Evolutionary conservation across 2,113 vertebrate species (phyloP).

Genomic region (Platysteira castanea): DNA sequence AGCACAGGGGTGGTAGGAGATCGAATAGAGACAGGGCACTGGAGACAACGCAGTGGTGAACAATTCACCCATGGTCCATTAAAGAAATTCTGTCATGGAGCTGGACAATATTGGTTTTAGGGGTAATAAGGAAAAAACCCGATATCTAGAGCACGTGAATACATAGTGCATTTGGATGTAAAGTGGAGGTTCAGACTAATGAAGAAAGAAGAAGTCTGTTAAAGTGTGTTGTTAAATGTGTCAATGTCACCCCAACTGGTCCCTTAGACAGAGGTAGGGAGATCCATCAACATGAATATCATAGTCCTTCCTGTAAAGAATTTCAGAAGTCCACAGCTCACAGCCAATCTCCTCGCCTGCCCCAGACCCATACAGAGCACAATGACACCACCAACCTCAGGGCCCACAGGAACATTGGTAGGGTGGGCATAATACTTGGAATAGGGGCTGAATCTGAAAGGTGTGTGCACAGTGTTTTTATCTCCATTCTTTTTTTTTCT

Average conservation of each 20-base stretch:
- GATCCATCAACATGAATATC: background rate
- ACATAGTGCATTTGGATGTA: background rate
- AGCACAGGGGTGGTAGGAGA: background rate
- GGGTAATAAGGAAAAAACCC: fast-evolving
- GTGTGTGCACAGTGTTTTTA: background rate
- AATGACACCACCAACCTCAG: background rate
- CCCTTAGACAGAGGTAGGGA: background rate
- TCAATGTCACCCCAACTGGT: background rate
- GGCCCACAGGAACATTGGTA: background rate
- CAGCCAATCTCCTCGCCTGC: fast-evolving
- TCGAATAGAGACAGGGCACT: fast-evolving
- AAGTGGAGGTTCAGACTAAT: background rate
- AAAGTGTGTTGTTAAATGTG: background rate
- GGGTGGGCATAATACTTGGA: background rate
- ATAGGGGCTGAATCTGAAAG: background rate
- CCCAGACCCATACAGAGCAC: background rate
- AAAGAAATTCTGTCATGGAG: background rate
- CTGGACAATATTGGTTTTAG: background rate
- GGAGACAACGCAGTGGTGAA: fast-evolving
- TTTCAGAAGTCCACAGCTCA: background rate
- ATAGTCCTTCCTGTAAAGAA: background rate
- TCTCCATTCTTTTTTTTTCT: background rate
- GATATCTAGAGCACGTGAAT: background rate
- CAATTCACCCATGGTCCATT: background rate
- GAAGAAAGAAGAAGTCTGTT: background rate